Evolutionary conservation across 2,888 invertebrate species (phyloP), one percentile per base, ranked within the genome.

Genomic region (Brassicogethes aeneus): DNA sequence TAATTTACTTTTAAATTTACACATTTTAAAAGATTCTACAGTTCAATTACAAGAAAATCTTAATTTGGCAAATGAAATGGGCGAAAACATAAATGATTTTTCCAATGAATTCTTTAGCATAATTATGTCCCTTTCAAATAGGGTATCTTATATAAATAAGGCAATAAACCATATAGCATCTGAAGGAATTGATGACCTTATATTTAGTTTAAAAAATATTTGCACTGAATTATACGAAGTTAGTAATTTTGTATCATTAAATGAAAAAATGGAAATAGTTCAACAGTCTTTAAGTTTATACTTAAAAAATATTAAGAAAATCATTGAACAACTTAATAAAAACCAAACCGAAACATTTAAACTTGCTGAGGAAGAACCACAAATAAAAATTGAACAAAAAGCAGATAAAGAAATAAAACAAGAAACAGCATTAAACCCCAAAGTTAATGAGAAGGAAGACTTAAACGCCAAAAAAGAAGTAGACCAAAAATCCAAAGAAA

Each of bases 211-310:
- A n/a, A n/a, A n/a, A n/a, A n/a, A n/a, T n/a, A n/a, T n/a, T n/a
- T n/a, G n/a, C n/a, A n/a, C n/a, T n/a, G n/a, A n/a, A n/a, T n/a
- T n/a, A n/a, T 16, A 33, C 32, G 23, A 5, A 7, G 10, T 23
- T 5, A 12, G 14, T 10, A 23, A 17, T 8, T 33, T 29, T n/a
- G 42, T 55, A n/a, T 43, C 47, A n/a, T 37, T 57, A 3, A 56
- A 57, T 30, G 57, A 56, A 43, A 57, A 57, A 46, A 56, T 56
- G 52, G 57, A 57, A 40, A 49, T 56, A 16, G 10, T 56, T 13
- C 45, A 43, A 7, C 57, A 57, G 37, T 48, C 56, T 5, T 34
- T 53, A 8, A 42, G 15, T 36, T 12, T 54, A 55, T 32, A 13
- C 14, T 32, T 5, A 32, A 32, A 32, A 12, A 32, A 32, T 23